Base-by-base conservation (phyloP, 2,113 vertebrate species). In the Prunella fulvescens region DNA sequence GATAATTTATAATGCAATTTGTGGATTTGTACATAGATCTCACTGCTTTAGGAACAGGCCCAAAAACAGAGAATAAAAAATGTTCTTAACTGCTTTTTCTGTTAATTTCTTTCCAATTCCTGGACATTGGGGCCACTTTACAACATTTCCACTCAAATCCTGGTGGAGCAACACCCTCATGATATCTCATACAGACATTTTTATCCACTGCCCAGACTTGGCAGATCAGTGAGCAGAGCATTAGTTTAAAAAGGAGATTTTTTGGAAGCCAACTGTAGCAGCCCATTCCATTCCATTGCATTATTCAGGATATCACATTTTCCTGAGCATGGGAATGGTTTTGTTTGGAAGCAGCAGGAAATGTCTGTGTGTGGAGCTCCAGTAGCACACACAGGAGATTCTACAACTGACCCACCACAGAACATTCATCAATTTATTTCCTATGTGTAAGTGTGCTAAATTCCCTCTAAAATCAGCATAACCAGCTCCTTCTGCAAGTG, bases 1-100 rank as follows among this genome's bases (percentile, higher is more conserved):
- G 50, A 67, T 92, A 90, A 96, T 93, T 90, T 80, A 45, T 92
- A 86, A 80, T 42, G 81, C 57, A 73, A 35, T 94, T 90, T 93
- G 50, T 76, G 58, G 42, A 9, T 72, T 28, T 7, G 33, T 35
- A 12, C 51, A 73, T 40, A 73, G 67, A 90, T 60, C 58, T 82
- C 42, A 8, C 44, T 77, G 56, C 44, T 93, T 73, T 37, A 73
- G 72, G 64, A 92, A 13, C 37, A 64, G 3, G 7, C 48, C 33
- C 14, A 10, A 12, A 70, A 37, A 1, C 22, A 76, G 33, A 42
- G 50, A 48, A 58, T 12, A 23, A 54, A 54, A 53, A 44, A 16
- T 9, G 4, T 76, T 40, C 13, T 9, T 44, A 19, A 28, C 15
- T 53, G 14, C 11, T 53, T 81, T 71, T 86, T 70, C 20, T 51